These are phyloP conservation scores for Branchinecta lindahli DNA, from an alignment of 1,140 invertebrate genomes.

Conservation along the genomic window DNA sequence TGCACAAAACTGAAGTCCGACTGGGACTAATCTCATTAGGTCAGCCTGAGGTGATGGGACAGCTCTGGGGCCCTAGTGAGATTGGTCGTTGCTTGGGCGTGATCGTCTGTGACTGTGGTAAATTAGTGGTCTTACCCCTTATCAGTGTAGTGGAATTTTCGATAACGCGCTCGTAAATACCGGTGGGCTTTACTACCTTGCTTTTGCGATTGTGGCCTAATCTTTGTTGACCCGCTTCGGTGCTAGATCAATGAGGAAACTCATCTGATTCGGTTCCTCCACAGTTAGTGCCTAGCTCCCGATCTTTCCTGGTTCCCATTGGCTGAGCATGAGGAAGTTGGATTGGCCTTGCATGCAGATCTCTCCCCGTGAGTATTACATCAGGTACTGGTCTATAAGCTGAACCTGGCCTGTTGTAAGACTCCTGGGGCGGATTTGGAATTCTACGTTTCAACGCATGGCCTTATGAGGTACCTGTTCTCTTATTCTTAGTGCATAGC, in stretches of 20 bases:
- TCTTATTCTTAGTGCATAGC: too few relatives aligned
- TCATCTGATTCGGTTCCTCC: too few relatives aligned
- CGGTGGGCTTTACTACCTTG: not conserved
- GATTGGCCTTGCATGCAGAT: not conserved
- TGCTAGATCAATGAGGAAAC: too few relatives aligned
- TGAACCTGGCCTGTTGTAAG: not conserved
- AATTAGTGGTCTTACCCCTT: not conserved
- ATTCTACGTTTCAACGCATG: not conserved
- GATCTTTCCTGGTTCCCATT: too few relatives aligned
- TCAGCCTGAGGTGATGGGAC: not conserved
- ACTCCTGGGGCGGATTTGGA: not conserved
- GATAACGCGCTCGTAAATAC: not conserved
- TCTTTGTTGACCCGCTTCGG: not conserved
- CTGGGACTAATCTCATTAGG: conserved; percentile 6
- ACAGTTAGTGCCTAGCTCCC: too few relatives aligned
- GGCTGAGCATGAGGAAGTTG: too few relatives aligned
- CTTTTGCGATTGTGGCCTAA: not conserved
- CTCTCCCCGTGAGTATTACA: conserved; percentile 9
- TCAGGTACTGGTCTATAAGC: conserved; percentile 3
- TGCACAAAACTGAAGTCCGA: conserved; percentile 1
- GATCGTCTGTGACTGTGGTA: not conserved
- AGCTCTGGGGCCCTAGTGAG: not conserved
- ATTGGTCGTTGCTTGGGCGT: not conserved
- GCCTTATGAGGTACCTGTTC: not conserved
- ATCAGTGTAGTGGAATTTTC: not conserved